Evolutionary conservation across 2,113 vertebrate genomes (phyloP), one percentile per base, ranked within the genome.

Genomic region (Conger conger): DNA sequence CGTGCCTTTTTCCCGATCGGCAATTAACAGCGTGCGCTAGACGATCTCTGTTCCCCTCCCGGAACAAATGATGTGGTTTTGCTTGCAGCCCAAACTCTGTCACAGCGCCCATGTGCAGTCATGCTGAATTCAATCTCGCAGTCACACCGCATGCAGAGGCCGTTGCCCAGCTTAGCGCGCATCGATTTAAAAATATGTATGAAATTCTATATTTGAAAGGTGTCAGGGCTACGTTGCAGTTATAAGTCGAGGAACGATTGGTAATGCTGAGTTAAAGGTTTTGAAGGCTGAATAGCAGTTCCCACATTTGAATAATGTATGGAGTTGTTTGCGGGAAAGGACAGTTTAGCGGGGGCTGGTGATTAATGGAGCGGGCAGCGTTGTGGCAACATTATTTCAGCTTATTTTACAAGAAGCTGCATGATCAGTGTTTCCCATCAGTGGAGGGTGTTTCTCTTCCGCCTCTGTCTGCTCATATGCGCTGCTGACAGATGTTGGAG

Each of bases 11-110:
- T 79, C 73, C 57, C 76, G 81, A 83, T 89, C 36, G 80, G 82
- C 80, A 86, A 89, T 88, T 87, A 84, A 81, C 81, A 83, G 78
- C 54, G 73, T 86, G 84, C 40, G 78, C 81, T 35, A 68, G 81
- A 80, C 87, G 1, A 83, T 84, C 54, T 79, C 76, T 60, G 17
- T 50, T 50, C 15, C 45, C 45, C 45, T 50, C 45, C 45, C 45
- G 15, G 45, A 50, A 50, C 45, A 50, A 50, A 50, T 13, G 45
- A 50, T 50, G 11, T 50, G 45, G 7, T 15, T 50, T 50, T 50
- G 11, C 45, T 50, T 50, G 45, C 45, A 8, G 45, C 8, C 45
- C 45, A 50, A 50, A 50, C 45, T 50, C 45, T 50, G 45, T 50
- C 79, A 80, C 27, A 63, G 57, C 20, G 18, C 18, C 0, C 27